Conservation (phyloP, 2,888 invertebrate species). For the Apocheima hispidaria region DNA sequence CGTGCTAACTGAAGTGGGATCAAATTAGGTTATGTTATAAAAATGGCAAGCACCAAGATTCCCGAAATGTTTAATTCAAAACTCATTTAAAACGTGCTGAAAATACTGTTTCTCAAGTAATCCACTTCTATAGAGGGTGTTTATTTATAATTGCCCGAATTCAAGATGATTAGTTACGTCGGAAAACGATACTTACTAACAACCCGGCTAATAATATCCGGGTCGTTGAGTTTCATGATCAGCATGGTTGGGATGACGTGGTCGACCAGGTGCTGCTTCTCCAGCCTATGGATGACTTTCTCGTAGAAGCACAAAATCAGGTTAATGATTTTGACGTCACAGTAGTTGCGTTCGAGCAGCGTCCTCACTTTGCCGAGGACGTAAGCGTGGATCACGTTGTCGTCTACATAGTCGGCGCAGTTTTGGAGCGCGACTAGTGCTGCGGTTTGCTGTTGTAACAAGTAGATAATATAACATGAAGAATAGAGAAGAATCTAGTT, state of each 20-base stretch:
- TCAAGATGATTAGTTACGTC: constrained; percentile 9
- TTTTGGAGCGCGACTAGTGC: constrained; percentile 94
- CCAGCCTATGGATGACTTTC: constrained; percentile 93
- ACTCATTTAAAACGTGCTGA: background rate
- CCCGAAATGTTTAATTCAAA: background rate
- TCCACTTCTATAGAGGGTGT: background rate
- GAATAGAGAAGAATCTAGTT: no score
- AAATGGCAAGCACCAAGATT: background rate
- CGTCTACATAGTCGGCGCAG: constrained; percentile 94
- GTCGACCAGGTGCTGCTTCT: constrained; percentile 95
- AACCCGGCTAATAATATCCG: constrained; percentile 95
- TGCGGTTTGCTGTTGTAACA: constrained; percentile 13
- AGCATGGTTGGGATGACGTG: constrained; percentile 96
- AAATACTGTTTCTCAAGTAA: background rate
- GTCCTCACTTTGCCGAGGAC: constrained; percentile 93
- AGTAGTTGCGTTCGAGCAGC: constrained; percentile 92
- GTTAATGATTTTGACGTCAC: constrained; percentile 92
- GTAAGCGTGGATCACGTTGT: constrained; percentile 91
- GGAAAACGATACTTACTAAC: constrained; percentile 92
- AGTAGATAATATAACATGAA: no score
- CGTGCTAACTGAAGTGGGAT: background rate
- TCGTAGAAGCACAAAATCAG: constrained; percentile 93
- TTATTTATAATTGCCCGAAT: constrained; percentile 8
- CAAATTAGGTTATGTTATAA: background rate
- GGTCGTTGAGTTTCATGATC: constrained; percentile 94